Percentiles rank a stretch among this genome's conserved stretches.
Evolutionary conservation across 2,888 invertebrate species (phyloP).

Genomic region (Eurois occulta): DNA sequence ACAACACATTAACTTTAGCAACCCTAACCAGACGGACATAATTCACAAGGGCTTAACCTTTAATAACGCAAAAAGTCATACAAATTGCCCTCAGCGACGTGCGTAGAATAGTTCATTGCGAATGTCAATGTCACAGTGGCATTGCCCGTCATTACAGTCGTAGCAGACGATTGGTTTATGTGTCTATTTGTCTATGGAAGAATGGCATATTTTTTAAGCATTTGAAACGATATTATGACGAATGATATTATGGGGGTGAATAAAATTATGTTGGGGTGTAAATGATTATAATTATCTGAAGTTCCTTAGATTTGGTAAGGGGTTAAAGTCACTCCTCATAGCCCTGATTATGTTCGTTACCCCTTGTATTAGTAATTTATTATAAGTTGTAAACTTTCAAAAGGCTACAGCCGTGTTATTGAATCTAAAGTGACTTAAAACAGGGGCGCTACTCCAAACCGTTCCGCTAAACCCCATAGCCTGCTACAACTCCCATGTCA

Average conservation of each 20-base stretch:
- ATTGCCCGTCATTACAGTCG: conserved; percentile 30
- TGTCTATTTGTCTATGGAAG: conserved; percentile 29
- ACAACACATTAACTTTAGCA: conserved; percentile 42
- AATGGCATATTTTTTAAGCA: background rate
- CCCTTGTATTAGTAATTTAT: background rate
- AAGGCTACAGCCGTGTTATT: background rate
- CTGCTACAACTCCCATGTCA: conserved; percentile 31
- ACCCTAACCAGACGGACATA: conserved; percentile 59
- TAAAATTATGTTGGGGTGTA: background rate
- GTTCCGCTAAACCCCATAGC: conserved; percentile 11
- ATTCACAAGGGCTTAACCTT: conserved; percentile 58
- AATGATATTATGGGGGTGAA: no score
- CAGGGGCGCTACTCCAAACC: background rate
- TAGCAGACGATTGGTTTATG: conserved; percentile 29
- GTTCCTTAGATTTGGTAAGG: background rate
- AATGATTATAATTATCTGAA: background rate
- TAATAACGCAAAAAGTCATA: conserved; percentile 61
- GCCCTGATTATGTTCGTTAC: background rate
- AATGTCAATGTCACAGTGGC: conserved; percentile 62
- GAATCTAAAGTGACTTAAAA: background rate
- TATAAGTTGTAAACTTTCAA: background rate
- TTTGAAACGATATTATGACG: no score
- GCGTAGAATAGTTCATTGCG: conserved; percentile 34
- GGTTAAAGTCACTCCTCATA: background rate
- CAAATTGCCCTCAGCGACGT: conserved; percentile 58